Evolutionary conservation across 2,113 vertebrate genomes (phyloP), one percentile per base, ranked within the genome.

Genomic region (Reinhardtius hippoglossoides): DNA sequence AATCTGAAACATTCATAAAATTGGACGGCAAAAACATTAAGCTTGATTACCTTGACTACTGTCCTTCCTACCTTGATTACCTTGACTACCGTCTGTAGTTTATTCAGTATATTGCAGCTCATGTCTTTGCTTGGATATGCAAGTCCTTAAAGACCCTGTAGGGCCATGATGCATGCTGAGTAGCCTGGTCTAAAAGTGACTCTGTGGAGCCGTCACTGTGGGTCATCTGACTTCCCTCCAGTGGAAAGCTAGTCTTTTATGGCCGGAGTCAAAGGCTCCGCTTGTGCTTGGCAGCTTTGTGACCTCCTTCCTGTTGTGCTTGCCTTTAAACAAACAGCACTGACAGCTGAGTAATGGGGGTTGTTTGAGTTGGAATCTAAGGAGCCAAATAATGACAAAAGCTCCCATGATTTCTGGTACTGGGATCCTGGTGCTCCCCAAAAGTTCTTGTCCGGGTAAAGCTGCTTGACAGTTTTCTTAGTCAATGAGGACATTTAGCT

Each of bases 251-350:
- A 37, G 44, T 85, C 82, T 89, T 90, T 89, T 78, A 87, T 87
- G 54, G 66, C 78, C 71, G 59, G 13, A 84, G 78, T 89, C 88
- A 87, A 89, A 88, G 50, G 76, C 82, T 81, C 57, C 37, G 80
- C 87, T 91, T 81, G 83, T 81, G 75, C 83, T 89, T 81, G 76
- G 87, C 87, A 88, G 90, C 83, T 85, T 80, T 85, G 79, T 74
- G 75, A 80, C 74, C 85, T 81, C 78, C 82, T 92, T 92, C 86
- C 83, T 90, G 86, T 87, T 86, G 82, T 14, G 82, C 59, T 73
- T 42, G 60, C 42, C 60, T 79, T 89, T 87, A 82, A 90, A 91
- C 91, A 89, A 91, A 92, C 80, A 91, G 65, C 59, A 27, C 71
- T 89, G 92, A 91, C 90, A 88, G 82, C 74, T 82, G 76, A 89